Conservation (phyloP, 2,888 invertebrate species). For the Yponomeuta sedellus region DNA sequence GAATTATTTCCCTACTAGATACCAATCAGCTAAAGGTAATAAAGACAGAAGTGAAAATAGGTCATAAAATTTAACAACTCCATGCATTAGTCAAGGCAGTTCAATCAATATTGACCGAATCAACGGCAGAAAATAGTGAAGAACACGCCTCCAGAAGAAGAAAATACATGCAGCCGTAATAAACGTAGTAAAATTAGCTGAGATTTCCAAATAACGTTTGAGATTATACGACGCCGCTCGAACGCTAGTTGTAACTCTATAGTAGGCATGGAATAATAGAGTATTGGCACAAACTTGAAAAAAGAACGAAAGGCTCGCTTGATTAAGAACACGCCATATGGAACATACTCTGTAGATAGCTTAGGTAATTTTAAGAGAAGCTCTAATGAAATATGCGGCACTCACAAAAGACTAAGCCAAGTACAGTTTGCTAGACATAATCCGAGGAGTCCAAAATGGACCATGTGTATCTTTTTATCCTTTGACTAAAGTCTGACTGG, state of each 20-base stretch:
- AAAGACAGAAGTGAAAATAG: background rate
- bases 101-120: background rate
- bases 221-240: slow-evolving; percentile 4
- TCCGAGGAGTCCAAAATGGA: background rate
- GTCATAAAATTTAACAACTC: background rate
- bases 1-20: background rate
- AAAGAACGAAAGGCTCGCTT: background rate
- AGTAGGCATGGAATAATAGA: background rate
- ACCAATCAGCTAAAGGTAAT: background rate
- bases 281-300: background rate
- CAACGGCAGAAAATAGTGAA: background rate
- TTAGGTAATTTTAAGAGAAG: too few relatives aligned
- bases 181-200: background rate
- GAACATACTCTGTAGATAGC: too few relatives aligned
- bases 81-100: background rate
- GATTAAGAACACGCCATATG: background rate
- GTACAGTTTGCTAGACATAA: too few relatives aligned
- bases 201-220: slow-evolving; percentile 6
- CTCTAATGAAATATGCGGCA: too few relatives aligned
- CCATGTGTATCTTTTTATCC: background rate
- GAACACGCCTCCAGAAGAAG: background rate
- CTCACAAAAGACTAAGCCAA: too few relatives aligned
- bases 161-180: background rate
- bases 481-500: background rate
- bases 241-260: background rate